A percentile compares a stretch with the other conserved stretches of the same genome.
phyloP scores from a whole-genome alignment of 2,113 vertebrate species.

The Tragelaphus scriptus region DNA sequence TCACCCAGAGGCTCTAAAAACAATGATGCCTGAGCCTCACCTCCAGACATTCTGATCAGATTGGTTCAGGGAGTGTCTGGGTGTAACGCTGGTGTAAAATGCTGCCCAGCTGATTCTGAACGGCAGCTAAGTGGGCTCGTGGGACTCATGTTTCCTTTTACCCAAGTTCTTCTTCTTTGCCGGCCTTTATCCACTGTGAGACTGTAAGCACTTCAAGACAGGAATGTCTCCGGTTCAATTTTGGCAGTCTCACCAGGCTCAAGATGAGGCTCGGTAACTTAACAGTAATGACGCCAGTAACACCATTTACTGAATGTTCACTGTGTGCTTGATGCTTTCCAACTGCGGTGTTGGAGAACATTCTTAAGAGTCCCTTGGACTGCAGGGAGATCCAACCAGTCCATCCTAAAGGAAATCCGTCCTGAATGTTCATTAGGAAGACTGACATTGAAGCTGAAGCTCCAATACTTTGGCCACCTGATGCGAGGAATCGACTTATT shows the following conservation, averaged over 20 bases:
- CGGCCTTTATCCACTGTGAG: background rate
- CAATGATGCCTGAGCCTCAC: background rate
- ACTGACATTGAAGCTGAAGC: background rate
- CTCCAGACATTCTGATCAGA: background rate
- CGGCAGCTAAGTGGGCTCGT: background rate
- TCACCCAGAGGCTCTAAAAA: background rate
- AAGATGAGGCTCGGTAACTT: background rate
- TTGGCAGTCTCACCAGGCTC: background rate
- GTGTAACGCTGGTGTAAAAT: background rate
- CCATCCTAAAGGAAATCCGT: background rate
- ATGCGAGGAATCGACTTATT: background rate
- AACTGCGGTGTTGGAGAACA: background rate
- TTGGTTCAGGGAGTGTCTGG: background rate
- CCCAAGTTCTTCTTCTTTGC: background rate
- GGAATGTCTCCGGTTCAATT: background rate
- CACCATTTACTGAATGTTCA: fast-evolving
- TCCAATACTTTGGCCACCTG: background rate
- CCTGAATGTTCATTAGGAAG: background rate
- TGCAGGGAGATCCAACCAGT: background rate
- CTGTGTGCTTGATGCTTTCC: background rate
- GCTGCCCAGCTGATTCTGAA: background rate
- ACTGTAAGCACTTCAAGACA: background rate
- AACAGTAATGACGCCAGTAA: fast-evolving
- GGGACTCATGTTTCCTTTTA: too few relatives aligned
- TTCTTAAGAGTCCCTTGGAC: background rate